Percentiles rank a stretch among this genome's conserved stretches.
phyloP scores from a whole-genome alignment of 2,888 invertebrate species.

The Dromius quadrimaculatus region DNA sequence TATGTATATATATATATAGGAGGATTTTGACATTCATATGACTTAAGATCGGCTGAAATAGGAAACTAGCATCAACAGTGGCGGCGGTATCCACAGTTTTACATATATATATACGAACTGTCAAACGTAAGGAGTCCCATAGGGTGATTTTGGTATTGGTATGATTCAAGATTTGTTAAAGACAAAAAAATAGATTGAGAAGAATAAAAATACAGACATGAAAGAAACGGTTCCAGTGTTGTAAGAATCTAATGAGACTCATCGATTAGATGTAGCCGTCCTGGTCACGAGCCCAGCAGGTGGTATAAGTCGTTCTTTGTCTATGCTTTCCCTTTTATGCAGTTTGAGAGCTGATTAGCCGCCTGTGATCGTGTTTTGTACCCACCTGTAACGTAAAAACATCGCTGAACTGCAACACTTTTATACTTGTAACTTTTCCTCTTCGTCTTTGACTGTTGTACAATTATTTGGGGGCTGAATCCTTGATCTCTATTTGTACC shows the following conservation, averaged over 20 bases:
- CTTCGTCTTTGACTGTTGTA: no score
- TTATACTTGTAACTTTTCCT: no score
- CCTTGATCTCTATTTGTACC: constrained; percentile 2
- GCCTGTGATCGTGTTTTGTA: constrained; percentile 32
- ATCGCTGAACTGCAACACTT: constrained; percentile 15
- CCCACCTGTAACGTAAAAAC: constrained; percentile 29
- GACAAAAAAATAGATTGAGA: constrained; percentile 8
- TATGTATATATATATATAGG: no score
- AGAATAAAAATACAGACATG: constrained; percentile 14
- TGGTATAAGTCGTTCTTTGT: constrained; percentile 39
- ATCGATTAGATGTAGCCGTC: constrained; percentile 33
- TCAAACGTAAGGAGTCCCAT: no score
- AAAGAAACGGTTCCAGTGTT: not conserved
- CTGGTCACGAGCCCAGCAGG: constrained; percentile 36
- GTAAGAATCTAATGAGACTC: constrained; percentile 41
- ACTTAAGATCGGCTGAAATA: no score
- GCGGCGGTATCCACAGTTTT: no score
- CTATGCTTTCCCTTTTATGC: constrained; percentile 40
- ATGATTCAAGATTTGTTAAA: no score
- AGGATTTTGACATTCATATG: no score
- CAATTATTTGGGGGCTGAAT: no score
- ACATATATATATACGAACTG: no score
- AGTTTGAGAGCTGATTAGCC: constrained; percentile 32
- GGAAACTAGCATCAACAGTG: no score
- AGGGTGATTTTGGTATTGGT: no score